These are phyloP conservation scores for Cephonodes hylas DNA, from an alignment of 2,888 invertebrate genomes.

Conservation along the genomic window DNA sequence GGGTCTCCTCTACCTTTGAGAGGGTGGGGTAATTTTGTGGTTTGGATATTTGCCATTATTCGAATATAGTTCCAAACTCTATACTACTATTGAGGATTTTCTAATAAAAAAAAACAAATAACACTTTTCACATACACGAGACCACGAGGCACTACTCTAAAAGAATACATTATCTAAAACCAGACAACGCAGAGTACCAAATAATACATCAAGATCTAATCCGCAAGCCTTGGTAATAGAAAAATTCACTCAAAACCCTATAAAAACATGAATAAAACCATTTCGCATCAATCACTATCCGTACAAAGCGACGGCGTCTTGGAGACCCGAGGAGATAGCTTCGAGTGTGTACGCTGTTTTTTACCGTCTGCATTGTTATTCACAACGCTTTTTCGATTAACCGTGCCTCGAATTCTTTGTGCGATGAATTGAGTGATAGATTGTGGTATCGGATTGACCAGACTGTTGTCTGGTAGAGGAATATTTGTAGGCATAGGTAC, in stretches of 20 bases:
- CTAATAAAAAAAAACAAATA: too few relatives aligned
- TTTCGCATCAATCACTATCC: constrained; percentile 35
- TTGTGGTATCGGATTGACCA: not conserved
- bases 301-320: constrained; percentile 29
- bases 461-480: too few relatives aligned
- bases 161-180: too few relatives aligned
- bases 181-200: too few relatives aligned
- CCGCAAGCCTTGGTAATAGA: constrained; percentile 11
- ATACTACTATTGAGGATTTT: too few relatives aligned
- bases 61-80: too few relatives aligned
- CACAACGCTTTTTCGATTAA: constrained; percentile 11
- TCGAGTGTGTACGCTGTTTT: constrained; percentile 20
- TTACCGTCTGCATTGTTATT: constrained; percentile 10
- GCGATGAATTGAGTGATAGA: not conserved
- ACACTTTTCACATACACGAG: too few relatives aligned
- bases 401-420: constrained; percentile 9
- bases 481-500: too few relatives aligned
- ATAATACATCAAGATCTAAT: not conserved
- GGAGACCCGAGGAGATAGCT: constrained; percentile 28
- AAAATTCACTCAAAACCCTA: constrained; percentile 17
- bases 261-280: constrained; percentile 8
- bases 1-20: too few relatives aligned
- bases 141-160: too few relatives aligned
- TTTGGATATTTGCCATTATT: too few relatives aligned
- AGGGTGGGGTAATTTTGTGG: too few relatives aligned